phyloP scores from a whole-genome alignment of 2,797 vertebrate species.

The Xenops minutus region DNA sequence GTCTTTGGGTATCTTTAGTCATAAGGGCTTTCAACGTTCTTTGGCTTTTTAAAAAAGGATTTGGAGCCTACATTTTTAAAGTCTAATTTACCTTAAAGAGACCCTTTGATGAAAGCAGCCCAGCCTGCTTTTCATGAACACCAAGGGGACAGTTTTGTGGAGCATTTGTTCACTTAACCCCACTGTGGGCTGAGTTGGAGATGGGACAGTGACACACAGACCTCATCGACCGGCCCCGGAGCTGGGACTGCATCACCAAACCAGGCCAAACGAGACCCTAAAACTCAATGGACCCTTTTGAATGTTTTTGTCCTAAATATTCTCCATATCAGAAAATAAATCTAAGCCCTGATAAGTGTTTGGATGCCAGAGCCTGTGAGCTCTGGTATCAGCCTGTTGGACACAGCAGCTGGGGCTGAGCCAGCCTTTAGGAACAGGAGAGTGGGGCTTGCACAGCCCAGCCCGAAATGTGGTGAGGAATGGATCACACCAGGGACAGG shows the following conservation, averaged over 20 bases:
- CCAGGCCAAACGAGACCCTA: neutral
- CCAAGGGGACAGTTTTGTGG: neutral
- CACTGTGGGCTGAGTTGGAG: neutral
- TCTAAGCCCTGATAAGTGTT: neutral
- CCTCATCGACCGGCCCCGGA: rapidly evolving
- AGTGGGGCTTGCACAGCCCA: neutral
- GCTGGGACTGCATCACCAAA: neutral
- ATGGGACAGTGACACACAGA: rapidly evolving
- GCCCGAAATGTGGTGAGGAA: rapidly evolving
- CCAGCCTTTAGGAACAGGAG: neutral
- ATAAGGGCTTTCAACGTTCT: neutral
- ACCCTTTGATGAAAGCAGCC: neutral
- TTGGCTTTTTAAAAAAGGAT: neutral
- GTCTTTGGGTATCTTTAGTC: conserved; percentile 32
- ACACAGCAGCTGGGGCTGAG: neutral
- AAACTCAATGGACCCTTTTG: neutral
- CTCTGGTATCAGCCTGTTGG: neutral
- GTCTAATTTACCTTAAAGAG: neutral
- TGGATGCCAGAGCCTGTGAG: neutral
- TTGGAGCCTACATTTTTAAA: neutral
- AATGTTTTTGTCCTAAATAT: neutral
- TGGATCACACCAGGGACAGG: neutral
- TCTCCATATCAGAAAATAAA: neutral
- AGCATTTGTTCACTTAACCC: neutral
- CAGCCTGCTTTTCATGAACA: neutral